Conservation (phyloP, 2,888 invertebrate genomes). For the Conomelus anceps region DNA sequence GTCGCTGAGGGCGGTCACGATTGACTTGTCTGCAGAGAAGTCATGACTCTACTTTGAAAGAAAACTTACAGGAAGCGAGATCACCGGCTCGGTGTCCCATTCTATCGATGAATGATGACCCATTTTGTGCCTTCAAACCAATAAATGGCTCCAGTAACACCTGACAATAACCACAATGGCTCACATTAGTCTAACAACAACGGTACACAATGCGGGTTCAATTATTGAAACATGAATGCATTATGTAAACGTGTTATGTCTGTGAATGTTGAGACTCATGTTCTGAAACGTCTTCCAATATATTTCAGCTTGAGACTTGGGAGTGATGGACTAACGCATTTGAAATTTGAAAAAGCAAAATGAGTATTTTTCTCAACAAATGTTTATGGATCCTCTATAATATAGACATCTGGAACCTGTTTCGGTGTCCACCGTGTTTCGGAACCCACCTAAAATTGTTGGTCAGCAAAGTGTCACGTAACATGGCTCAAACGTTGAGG, state of each 20-base stretch:
- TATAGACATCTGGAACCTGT: no score
- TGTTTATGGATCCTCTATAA: no score
- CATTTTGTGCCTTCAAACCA: not conserved
- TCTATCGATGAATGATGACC: not conserved
- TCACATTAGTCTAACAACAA: not conserved
- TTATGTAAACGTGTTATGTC: not conserved
- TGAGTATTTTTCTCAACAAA: no score
- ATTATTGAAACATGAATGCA: not conserved
- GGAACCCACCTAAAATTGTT: no score
- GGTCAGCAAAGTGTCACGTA: no score
- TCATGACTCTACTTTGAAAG: not conserved
- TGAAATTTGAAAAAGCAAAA: no score
- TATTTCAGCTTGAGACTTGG: not conserved
- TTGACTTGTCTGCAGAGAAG: not conserved
- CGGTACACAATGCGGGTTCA: not conserved
- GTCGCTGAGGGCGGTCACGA: not conserved
- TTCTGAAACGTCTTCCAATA: not conserved
- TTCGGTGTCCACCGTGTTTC: no score
- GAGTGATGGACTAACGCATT: not conserved
- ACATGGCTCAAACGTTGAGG: no score
- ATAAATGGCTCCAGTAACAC: not conserved
- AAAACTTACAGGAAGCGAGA: not conserved
- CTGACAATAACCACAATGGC: not conserved
- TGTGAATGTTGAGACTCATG: not conserved
- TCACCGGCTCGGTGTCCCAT: not conserved